Base-by-base conservation (phyloP, 2,888 invertebrate genomes). In the Drosophila histrio region DNA sequence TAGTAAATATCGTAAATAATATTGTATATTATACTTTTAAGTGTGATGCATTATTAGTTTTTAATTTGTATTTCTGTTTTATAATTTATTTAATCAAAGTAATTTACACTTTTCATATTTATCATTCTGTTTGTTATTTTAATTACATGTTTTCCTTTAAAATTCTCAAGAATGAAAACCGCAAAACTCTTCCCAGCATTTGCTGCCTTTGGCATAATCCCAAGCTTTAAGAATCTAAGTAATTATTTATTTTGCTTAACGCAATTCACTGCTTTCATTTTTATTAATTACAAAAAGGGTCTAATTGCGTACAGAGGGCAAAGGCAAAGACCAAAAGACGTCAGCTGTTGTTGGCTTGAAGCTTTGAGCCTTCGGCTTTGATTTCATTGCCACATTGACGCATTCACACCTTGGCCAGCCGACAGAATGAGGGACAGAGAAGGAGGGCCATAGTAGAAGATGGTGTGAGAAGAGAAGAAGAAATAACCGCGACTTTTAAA, bases 361-460 rank as follows among this genome's bases (percentile, higher is more conserved):
- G 47, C 17, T 50, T 34, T 43, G 28, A 69, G 82, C 79, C 82
- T 57, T 68, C 56, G 77, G 59, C 77, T 50, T 59, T 57, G 39
- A 30, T 46, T 24, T 53, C 66, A 77, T 76, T 77, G 67, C 70
- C 86, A 77, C 79, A 79, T 89, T 89, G 77, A 79, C 89, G 81
- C 83, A 69, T 88, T 88, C 86, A 88, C 89, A 89, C 89, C 83
- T 89, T 78, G 68, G 22, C 50, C 47, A 13, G 43, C 28, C 21
- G 28, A n/a, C 47, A 17, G 8, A 11, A n/a, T 15, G 36, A 32
- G 5, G 13, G 17, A 26, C 6, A 19, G 19, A 28, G 32, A 13
- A 6, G 19, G 24, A 46, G 26, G n/a, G 34, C 28, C 19, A n/a
- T 26, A 9, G 5, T 21, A 22, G 22, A 13, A 13, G 56, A 8